Percentiles rank a stretch among this genome's conserved stretches.
Conservation (phyloP, 2,888 invertebrate genomes). For the Scotopteryx bipunctaria region DNA sequence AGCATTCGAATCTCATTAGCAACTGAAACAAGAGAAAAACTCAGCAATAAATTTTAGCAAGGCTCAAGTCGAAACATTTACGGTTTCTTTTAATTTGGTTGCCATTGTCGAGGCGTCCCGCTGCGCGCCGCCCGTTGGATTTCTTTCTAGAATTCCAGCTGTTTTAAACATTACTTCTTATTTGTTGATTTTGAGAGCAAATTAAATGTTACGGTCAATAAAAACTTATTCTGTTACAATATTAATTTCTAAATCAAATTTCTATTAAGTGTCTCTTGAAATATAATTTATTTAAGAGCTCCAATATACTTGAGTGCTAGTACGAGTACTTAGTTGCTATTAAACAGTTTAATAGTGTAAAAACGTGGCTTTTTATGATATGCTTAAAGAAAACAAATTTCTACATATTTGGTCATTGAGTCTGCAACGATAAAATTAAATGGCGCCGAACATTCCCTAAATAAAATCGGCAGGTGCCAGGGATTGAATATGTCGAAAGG, state of each 20-base stretch:
- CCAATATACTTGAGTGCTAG: too few species aligned
- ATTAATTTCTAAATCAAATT: too few species aligned
- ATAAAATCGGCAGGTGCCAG: slow-evolving; percentile 59
- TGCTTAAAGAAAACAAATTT: slow-evolving; percentile 9
- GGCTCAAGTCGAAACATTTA: slow-evolving; percentile 80
- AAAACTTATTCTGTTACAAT: too few species aligned
- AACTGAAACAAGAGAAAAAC: slow-evolving; percentile 76
- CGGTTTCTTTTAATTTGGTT: slow-evolving; percentile 82
- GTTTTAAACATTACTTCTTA: slow-evolving; percentile 77
- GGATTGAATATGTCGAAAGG: slow-evolving; percentile 45
- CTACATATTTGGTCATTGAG: slow-evolving; percentile 8
- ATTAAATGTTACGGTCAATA: slow-evolving; percentile 60
- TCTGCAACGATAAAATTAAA: slow-evolving; percentile 22
- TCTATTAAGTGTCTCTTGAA: too few species aligned
- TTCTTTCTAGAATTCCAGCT: slow-evolving; percentile 79
- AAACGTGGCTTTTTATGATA: too few species aligned
- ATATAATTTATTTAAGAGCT: too few species aligned
- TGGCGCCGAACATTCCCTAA: slow-evolving; percentile 31
- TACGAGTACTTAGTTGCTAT: too few species aligned
- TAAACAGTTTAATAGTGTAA: too few species aligned
- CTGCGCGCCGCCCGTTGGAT: slow-evolving; percentile 72
- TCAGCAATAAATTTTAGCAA: slow-evolving; percentile 80
- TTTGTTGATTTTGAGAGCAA: slow-evolving; percentile 73
- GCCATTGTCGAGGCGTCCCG: slow-evolving; percentile 79
- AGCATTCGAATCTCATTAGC: slow-evolving; percentile 81